phyloP scores from a whole-genome alignment of 2,888 invertebrate genomes.

The Acheta domesticus region DNA sequence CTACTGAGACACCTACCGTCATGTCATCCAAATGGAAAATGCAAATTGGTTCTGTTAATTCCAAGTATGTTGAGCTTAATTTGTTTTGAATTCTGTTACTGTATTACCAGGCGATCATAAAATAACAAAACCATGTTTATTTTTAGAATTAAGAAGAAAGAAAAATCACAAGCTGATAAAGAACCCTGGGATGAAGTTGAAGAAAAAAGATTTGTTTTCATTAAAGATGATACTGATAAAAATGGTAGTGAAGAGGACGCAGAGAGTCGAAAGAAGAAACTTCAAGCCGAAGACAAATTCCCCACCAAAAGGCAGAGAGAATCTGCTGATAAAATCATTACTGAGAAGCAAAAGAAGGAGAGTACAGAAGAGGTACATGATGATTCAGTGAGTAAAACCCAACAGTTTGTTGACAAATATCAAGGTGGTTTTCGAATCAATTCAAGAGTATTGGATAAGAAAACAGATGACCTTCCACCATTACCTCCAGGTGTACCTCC shows the following conservation, averaged over 20 bases:
- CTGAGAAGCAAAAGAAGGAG: slow-evolving; percentile 35
- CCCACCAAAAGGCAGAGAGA: slow-evolving; percentile 29
- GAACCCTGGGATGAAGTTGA: slow-evolving; percentile 46
- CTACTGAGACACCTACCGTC: slow-evolving; percentile 47
- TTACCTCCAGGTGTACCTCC: slow-evolving; percentile 54
- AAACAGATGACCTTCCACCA: slow-evolving; percentile 49
- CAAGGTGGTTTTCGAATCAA: slow-evolving; percentile 37
- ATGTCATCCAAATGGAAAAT: slow-evolving; percentile 63
- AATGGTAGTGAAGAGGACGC: slow-evolving; percentile 37
- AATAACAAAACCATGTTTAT: slow-evolving; percentile 23
- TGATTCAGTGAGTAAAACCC: slow-evolving; percentile 35
- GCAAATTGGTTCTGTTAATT: slow-evolving; percentile 61
- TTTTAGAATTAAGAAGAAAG: slow-evolving; percentile 60
- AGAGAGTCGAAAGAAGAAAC: slow-evolving; percentile 35
- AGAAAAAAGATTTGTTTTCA: slow-evolving; percentile 44
- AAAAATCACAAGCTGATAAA: slow-evolving; percentile 41
- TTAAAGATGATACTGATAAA: slow-evolving; percentile 39
- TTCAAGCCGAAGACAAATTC: slow-evolving; percentile 35
- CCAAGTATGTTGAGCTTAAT: slow-evolving; percentile 38
- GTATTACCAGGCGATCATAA: not conserved
- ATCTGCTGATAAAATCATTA: slow-evolving; percentile 37
- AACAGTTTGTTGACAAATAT: slow-evolving; percentile 36
- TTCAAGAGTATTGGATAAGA: slow-evolving; percentile 34
- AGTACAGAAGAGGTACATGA: slow-evolving; percentile 31
- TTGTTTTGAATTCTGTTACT: slow-evolving; percentile 25